phyloP scores from a whole-genome alignment of 1,140 invertebrate species.

The Idris sp. region DNA sequence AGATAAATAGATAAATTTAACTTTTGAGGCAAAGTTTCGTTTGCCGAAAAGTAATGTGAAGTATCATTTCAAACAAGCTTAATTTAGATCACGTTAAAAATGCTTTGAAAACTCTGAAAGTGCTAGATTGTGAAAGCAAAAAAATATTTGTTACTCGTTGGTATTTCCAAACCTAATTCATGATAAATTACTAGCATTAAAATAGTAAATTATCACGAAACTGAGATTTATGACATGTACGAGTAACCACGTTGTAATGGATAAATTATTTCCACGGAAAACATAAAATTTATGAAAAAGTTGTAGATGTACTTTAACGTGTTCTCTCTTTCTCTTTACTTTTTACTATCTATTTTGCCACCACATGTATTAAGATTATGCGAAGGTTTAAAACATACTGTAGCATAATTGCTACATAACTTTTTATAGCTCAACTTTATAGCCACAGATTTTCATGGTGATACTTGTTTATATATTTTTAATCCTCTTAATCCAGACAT shows the following conservation, averaged over 20 bases:
- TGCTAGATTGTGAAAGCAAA: too few species aligned
- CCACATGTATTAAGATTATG: constrained; percentile 2
- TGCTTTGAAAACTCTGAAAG: background rate
- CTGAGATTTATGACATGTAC: too few species aligned
- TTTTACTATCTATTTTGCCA: too few species aligned
- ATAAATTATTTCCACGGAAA: too few species aligned
- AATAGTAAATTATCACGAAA: too few species aligned
- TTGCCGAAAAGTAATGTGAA: background rate
- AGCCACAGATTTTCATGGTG: constrained; percentile 4
- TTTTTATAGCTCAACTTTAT: constrained; percentile 25
- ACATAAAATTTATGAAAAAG: too few species aligned
- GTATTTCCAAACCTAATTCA: background rate
- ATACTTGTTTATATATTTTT: constrained; percentile 35
- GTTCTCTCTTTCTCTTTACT: too few species aligned
- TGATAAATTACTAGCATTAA: background rate
- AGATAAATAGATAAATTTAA: background rate
- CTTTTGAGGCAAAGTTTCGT: background rate
- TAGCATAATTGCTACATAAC: constrained; percentile 35
- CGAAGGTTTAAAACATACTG: constrained; percentile 19
- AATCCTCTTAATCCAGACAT: constrained; percentile 6
- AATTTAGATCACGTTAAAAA: constrained; percentile 5
- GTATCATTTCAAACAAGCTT: background rate
- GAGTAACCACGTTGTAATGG: too few species aligned
- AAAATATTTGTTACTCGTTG: too few species aligned
- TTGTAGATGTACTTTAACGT: too few species aligned